These are phyloP conservation scores for Eutrigla gurnardus DNA, from an alignment of 2,797 vertebrate genomes.

Conservation along the genomic window DNA sequence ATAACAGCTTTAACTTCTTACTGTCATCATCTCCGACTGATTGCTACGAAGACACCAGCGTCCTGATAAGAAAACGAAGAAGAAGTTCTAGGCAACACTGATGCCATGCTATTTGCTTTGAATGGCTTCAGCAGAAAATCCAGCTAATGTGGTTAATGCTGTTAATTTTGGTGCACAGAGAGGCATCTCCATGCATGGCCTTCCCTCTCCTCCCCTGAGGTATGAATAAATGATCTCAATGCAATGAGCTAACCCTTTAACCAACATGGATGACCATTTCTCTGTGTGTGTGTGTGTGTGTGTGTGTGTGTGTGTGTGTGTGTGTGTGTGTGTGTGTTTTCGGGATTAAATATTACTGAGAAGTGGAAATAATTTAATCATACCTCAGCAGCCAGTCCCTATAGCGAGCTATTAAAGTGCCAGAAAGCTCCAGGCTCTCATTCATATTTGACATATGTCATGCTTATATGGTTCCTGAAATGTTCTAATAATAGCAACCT, in stretches of 20 bases:
- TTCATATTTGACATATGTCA: slow-evolving; percentile 56
- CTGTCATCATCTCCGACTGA: slow-evolving; percentile 17
- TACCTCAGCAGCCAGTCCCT: slow-evolving; percentile 40
- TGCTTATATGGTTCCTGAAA: slow-evolving; percentile 22
- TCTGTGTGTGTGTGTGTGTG: slow-evolving; percentile 26
- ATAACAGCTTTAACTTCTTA: slow-evolving; percentile 57
- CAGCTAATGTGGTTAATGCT: slow-evolving; percentile 45
- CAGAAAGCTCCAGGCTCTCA: slow-evolving; percentile 40
- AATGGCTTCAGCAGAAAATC: slow-evolving; percentile 28
- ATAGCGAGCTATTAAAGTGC: slow-evolving; percentile 29
- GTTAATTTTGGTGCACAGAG: slow-evolving; percentile 41
- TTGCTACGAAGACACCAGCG: background rate
- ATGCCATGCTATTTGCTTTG: slow-evolving; percentile 29
- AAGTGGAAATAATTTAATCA: slow-evolving; percentile 62
- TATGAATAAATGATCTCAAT: slow-evolving; percentile 76
- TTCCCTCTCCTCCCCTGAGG: slow-evolving; percentile 27
- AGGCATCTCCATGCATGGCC: slow-evolving; percentile 27
- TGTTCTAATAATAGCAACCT: slow-evolving; percentile 26
- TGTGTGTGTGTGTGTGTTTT: slow-evolving; percentile 27
- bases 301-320: slow-evolving; percentile 11
- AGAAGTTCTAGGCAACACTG: slow-evolving; percentile 23
- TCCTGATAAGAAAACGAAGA: slow-evolving; percentile 13
- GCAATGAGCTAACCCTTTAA: slow-evolving; percentile 54
- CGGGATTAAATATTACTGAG: slow-evolving; percentile 73
- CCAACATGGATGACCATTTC: slow-evolving; percentile 39